Base-by-base conservation (phyloP, 2,113 vertebrate genomes). In the Planiliza haematocheilus region DNA sequence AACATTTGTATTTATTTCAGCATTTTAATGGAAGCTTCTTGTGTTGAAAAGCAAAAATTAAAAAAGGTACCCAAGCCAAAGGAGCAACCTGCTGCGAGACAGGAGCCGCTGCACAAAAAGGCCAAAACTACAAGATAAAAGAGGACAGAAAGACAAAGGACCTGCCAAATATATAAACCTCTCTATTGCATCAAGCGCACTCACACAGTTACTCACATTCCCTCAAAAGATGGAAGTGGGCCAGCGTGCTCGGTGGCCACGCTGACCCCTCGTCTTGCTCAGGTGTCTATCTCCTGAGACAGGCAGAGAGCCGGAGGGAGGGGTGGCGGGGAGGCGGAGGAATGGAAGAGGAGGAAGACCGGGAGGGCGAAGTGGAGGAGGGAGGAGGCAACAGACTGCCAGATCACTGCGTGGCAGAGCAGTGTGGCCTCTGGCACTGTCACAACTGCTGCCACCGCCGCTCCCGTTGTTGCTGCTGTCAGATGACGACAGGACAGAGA, bases 251-350 rank as follows among this genome's bases (percentile, higher is more conserved):
- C 24, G 10, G 59, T 42, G 59, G 83, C 56, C 20, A 41, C 57
- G 73, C 51, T 71, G 84, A 87, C 82, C 86, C 66, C 79, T 53
- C 59, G 80, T 88, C 74, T 81, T 65, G 46, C 67, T 72, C 76
- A 85, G 70, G 75, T 83, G 86, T 86, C 87, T 45, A 43, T 87
- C 83, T 73, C 70, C 70, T n/a, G n/a, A 74, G 85, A 89, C 70
- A 84, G 70, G 52, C 36, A 42, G 60, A 49, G 66, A 57, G 56
- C 10, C 1, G 4, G 8, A 16, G 37, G 71, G 48, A 2, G 24
- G 52, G 46, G 52, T 18, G 34, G 65, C 0, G 17, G 63, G 49
- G 52, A 8, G 38, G 14, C 49, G 39, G 56, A 24, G 61, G 34
- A 46, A n/a, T n/a, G 13, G 50, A 17, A 43, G 21, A 8, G n/a